Evolutionary conservation across 2,113 vertebrate genomes (phyloP).

Genomic region (Phaethon lepturus): DNA sequence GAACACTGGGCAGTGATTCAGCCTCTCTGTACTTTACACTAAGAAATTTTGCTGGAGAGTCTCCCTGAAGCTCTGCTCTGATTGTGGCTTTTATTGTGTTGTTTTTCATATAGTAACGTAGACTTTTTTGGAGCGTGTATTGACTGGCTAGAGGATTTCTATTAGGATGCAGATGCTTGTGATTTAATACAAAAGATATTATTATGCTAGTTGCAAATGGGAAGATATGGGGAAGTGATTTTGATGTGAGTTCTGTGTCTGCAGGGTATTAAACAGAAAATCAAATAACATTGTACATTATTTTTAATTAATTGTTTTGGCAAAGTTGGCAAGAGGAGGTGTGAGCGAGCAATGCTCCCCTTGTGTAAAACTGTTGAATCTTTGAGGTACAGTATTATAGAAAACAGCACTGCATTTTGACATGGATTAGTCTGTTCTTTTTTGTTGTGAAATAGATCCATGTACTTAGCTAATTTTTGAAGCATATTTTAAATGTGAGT

Average conservation of each 20-base stretch:
- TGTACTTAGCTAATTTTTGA: background rate
- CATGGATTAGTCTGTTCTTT: background rate
- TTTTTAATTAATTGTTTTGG: background rate
- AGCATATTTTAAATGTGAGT: background rate
- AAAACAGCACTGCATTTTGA: background rate
- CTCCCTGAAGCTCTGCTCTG: background rate
- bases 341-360: background rate
- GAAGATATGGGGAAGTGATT: background rate
- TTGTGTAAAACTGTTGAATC: background rate
- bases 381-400: background rate
- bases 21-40: background rate
- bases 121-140: rapidly evolving
- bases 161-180: background rate
- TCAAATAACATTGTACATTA: rapidly evolving
- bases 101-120: background rate
- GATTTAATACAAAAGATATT: background rate
- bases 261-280: background rate
- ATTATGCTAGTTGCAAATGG: background rate
- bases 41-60: background rate
- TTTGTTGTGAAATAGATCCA: background rate
- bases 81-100: rapidly evolving
- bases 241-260: background rate
- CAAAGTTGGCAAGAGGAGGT: background rate
- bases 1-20: background rate
- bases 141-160: background rate